These are phyloP conservation scores for Orthosia cruda DNA, from an alignment of 2,888 invertebrate species.

Conservation along the genomic window DNA sequence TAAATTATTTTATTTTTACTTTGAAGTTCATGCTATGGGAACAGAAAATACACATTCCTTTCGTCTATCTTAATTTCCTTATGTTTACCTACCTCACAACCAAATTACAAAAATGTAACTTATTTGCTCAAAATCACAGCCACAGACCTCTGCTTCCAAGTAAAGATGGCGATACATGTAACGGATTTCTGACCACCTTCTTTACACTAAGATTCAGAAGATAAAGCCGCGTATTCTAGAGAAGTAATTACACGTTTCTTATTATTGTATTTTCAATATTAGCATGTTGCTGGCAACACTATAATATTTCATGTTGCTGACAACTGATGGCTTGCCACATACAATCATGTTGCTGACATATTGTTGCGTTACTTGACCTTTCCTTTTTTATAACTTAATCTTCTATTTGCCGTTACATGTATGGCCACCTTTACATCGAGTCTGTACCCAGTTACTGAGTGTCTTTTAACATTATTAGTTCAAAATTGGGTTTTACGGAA, in stretches of 20 bases:
- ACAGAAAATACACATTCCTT: not conserved
- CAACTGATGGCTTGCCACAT: too few relatives aligned
- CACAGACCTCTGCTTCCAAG: constrained; percentile 2
- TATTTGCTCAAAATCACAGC: constrained; percentile 49
- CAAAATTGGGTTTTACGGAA: not conserved
- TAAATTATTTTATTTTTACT: not conserved
- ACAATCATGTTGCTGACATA: too few relatives aligned
- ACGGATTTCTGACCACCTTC: not conserved
- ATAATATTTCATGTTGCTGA: too few relatives aligned
- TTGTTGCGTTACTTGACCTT: too few relatives aligned
- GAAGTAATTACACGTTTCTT: too few relatives aligned
- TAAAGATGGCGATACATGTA: constrained; percentile 6
- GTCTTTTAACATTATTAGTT: constrained; percentile 14
- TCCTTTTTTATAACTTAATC: too few relatives aligned
- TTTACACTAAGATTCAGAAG: not conserved
- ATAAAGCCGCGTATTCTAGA: too few relatives aligned
- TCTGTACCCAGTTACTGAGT: not conserved
- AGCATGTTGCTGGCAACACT: too few relatives aligned
- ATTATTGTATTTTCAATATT: too few relatives aligned
- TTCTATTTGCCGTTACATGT: not conserved
- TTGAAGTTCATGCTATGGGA: not conserved
- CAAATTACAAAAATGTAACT: constrained; percentile 35
- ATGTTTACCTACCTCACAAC: constrained; percentile 39
- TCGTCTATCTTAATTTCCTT: not conserved
- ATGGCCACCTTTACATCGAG: not conserved